Evolutionary conservation across 2,797 vertebrate species (phyloP), one percentile per base, ranked within the genome.

Genomic region (Neomorphus geoffroyi): DNA sequence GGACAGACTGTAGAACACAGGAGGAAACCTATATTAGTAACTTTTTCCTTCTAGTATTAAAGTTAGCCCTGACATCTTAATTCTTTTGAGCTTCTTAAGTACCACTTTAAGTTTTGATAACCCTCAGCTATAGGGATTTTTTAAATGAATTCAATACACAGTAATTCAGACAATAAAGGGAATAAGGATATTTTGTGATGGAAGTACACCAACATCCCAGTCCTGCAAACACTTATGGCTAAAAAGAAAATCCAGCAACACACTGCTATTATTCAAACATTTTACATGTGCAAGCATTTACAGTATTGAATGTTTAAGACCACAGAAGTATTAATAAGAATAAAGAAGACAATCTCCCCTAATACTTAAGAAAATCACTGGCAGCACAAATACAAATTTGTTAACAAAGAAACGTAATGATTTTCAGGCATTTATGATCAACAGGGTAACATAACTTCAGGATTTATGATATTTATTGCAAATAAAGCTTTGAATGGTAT

Each of bases 11-110:
- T 94, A 96, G 94, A 94, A 97, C 95, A 96, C 96, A 97, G 96
- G 94, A 97, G 96, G 94, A 97, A 97, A 96, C 95, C 94, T 96
- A 95, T 94, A 96, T 97, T 96, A 96, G 95, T 97, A 96, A 94
- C 87, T 96, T 96, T 96, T 96, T 80, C 94, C 50, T 96, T 96
- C 94, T 88, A 96, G 79, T 82, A 94, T 94, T 88, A 70, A 96
- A 96, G 65, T 96, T 80, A 94, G 65, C 85, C 94, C 91, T 88
- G 93, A 97, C 90, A 97, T 96, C 93, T 90, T 89, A 90, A 96
- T 88, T 95, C 84, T 88, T 86, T 83, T 93, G 89, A 95, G 90
- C 80, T 95, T 96, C 70, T 86, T 82, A 88, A 12, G 62, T 26
- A 95, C 33, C 88, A 90, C 83, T 90, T 92, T 7, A 93, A 60